A percentile compares a stretch with the other conserved stretches of the same genome.
These are phyloP conservation scores for Cygnus buccinator DNA, from an alignment of 2,113 vertebrate species.

Conservation along the genomic window DNA sequence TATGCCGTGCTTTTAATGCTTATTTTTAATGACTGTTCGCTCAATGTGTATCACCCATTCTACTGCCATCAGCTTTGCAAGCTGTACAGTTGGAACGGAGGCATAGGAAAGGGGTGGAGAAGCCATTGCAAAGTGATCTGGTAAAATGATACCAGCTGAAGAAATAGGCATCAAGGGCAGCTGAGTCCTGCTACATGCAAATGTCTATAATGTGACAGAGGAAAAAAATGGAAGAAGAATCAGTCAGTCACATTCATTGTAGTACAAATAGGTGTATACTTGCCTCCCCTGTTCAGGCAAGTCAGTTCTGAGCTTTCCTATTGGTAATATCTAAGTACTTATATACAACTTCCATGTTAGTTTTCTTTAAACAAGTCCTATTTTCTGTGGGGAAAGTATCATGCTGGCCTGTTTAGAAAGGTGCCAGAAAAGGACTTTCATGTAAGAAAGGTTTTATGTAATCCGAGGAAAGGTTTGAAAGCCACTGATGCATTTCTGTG, in stretches of 20 bases:
- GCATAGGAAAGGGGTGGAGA: neutral
- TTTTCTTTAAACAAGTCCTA: neutral
- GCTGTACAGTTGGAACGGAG: neutral
- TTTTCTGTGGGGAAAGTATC: neutral
- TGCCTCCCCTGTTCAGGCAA: neutral
- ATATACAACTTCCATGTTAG: neutral
- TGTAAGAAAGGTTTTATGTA: neutral
- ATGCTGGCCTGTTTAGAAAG: neutral
- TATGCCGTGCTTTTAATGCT: neutral
- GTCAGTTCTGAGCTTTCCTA: neutral
- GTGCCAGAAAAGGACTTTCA: neutral
- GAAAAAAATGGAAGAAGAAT: accelerated
- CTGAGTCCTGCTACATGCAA: neutral
- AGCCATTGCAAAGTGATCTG: neutral
- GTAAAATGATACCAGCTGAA: neutral
- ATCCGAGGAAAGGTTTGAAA: neutral
- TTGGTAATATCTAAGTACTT: neutral
- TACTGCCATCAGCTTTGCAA: neutral
- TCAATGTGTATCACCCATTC: neutral
- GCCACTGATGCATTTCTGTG: neutral
- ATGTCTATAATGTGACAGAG: neutral
- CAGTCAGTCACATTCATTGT: neutral
- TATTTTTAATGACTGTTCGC: neutral
- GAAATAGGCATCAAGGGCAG: neutral
- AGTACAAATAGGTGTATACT: neutral